Evolutionary conservation across 23 tunicate species (phyloP), one percentile per base, ranked within the genome.

Genomic region (Pegea sp.): DNA sequence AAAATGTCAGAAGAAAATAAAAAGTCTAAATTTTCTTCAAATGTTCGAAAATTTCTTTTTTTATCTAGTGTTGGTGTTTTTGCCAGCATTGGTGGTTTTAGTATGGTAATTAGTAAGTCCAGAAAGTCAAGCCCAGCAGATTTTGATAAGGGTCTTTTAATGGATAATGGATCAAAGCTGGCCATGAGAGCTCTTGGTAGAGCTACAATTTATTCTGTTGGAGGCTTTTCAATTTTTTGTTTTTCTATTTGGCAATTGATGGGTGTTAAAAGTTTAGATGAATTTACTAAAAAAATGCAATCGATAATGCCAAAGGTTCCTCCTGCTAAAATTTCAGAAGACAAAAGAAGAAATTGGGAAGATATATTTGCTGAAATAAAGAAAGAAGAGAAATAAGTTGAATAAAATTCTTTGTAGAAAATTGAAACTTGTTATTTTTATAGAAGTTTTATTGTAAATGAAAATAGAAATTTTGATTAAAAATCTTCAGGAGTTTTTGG

Each of bases 151-250:
- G 58, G 28, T 21, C 21, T 56, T 2, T n/a, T n/a, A n/a, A 64
- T 54, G 25, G 95, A 84, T 57, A 84, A 70, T 57, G 95, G 95
- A 1, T 63, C 70, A 3, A 53, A 66, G 13, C 60, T 84, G 24
- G 95, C 95, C 1, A 28, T 63, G 44, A 52, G 72, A 67, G 95
- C 95, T 7, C 62, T 84, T 21, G 84, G 84, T 11, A 42, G 95
- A 22, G 95, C 95, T 7, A 84, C 95, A 22, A 31, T 74, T 0
- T 84, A 84, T 53, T 60, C 84, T 51, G 95, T 84, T 23, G 67
- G 76, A 0, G 95, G 95, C 23, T 74, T 84, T 62, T 67, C 95
- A 22, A 13, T 73, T 44, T 84, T 84, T 61, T 84, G 95, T 57
- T 68, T 67, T 43, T 34, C 53, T 42, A 70, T 68, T 19, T 84